Conservation (phyloP, 1,140 invertebrate species). For the Drosophila lowei region DNA sequence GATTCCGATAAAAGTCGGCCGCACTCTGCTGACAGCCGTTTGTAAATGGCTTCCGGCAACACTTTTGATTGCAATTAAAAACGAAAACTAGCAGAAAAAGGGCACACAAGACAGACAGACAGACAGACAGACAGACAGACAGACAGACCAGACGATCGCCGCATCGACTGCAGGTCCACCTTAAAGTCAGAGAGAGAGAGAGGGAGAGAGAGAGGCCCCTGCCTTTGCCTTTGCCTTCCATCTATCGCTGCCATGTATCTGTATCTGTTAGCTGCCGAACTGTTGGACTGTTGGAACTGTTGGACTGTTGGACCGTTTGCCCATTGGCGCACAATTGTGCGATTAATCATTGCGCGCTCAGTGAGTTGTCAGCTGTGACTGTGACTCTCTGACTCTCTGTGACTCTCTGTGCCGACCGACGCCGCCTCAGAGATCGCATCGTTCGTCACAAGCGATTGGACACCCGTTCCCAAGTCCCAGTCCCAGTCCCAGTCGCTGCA, state of each 20-base stretch:
- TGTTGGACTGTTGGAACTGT: slow-evolving; percentile 23
- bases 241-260: slow-evolving; percentile 56
- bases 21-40: slow-evolving; percentile 62
- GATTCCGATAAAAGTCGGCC: slow-evolving; percentile 70
- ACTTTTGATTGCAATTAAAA: slow-evolving; percentile 82
- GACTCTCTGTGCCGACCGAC: slow-evolving; percentile 34
- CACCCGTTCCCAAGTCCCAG: slow-evolving; percentile 54
- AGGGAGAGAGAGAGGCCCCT: too few species aligned
- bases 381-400: slow-evolving; percentile 26
- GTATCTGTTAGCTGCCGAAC: slow-evolving; percentile 24
- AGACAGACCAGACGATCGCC: background rate
- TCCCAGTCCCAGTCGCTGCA: slow-evolving; percentile 5
- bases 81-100: slow-evolving; percentile 73
- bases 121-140: slow-evolving; percentile 12
- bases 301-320: slow-evolving; percentile 16
- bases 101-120: slow-evolving; percentile 41
- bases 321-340: slow-evolving; percentile 71
- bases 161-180: slow-evolving; percentile 6
- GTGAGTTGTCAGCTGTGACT: slow-evolving; percentile 80
- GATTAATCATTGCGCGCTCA: slow-evolving; percentile 81
- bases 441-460: slow-evolving; percentile 81
- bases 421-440: slow-evolving; percentile 70
- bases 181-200: too few species aligned
- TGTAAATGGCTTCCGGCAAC: slow-evolving; percentile 81
- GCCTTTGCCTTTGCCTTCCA: background rate